Conservation (phyloP, 92 coral and sea anemone genomes). For the Umimayanthus chanpuru region DNA sequence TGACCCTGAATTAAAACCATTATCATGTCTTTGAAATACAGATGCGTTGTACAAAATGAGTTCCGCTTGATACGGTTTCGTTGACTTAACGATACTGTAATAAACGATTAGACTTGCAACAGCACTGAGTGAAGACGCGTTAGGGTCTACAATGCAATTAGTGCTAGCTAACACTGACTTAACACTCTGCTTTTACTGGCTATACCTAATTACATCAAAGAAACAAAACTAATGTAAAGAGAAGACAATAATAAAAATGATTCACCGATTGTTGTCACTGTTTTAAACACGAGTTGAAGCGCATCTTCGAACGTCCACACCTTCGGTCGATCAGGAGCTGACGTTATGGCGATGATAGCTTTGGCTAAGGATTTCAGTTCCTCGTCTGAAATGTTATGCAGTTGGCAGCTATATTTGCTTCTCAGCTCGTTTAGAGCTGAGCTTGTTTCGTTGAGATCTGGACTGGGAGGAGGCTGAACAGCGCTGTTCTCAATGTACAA, state of each 20-base stretch:
- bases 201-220: no score
- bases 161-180: neutral
- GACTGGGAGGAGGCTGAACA: neutral
- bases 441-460: neutral
- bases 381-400: conserved; percentile 6
- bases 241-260: neutral
- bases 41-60: no score
- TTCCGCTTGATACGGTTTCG: no score
- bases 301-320: neutral
- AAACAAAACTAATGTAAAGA: neutral
- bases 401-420: neutral
- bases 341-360: neutral
- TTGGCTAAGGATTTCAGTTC: neutral
- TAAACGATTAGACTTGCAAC: no score
- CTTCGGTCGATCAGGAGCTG: neutral
- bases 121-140: no score
- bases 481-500: neutral
- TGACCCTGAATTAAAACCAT: no score
- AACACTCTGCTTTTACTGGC: no score
- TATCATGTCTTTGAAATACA: no score
- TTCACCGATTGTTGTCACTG: conserved; percentile 11
- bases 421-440: neutral
- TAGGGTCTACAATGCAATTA: no score
- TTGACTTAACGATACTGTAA: no score
- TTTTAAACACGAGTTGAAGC: neutral